A percentile compares a stretch with the other conserved stretches of the same genome.
These are phyloP conservation scores for Zosterops lateralis DNA, from an alignment of 2,113 vertebrate genomes.

Conservation along the genomic window DNA sequence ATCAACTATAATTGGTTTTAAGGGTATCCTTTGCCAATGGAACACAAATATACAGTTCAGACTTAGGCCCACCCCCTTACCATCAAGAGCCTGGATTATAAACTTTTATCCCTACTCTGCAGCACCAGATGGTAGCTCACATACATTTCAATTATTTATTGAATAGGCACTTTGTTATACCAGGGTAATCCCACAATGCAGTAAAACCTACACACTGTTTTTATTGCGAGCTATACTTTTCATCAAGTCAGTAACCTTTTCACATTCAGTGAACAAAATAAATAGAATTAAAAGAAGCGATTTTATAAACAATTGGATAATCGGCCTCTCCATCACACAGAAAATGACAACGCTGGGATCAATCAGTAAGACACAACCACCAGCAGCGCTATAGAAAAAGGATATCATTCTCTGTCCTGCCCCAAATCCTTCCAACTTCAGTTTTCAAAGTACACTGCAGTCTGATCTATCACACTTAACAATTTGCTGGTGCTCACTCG, in stretches of 20 bases:
- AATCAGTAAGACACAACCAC: neutral
- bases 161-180: slow-evolving; percentile 62
- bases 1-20: neutral
- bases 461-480: neutral
- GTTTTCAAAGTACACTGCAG: neutral
- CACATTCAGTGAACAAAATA: slow-evolving; percentile 21
- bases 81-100: slow-evolving; percentile 43
- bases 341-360: neutral
- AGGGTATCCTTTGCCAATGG: neutral
- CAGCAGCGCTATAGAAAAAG: neutral
- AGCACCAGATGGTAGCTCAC: slow-evolving; percentile 58
- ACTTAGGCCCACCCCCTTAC: slow-evolving; percentile 11
- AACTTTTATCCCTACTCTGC: slow-evolving; percentile 45
- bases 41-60: slow-evolving; percentile 15
- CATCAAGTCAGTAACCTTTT: slow-evolving; percentile 48
- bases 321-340: neutral
- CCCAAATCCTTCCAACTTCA: neutral
- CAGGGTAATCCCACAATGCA: slow-evolving; percentile 28
- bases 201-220: slow-evolving; percentile 28
- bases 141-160: slow-evolving; percentile 65
- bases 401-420: neutral
- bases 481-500: neutral
- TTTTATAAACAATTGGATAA: slow-evolving; percentile 49
- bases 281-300: neutral
- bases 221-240: slow-evolving; percentile 25